Evolutionary conservation across 2,797 vertebrate species (phyloP), one percentile per base, ranked within the genome.

Genomic region (Cichlasoma orientale): DNA sequence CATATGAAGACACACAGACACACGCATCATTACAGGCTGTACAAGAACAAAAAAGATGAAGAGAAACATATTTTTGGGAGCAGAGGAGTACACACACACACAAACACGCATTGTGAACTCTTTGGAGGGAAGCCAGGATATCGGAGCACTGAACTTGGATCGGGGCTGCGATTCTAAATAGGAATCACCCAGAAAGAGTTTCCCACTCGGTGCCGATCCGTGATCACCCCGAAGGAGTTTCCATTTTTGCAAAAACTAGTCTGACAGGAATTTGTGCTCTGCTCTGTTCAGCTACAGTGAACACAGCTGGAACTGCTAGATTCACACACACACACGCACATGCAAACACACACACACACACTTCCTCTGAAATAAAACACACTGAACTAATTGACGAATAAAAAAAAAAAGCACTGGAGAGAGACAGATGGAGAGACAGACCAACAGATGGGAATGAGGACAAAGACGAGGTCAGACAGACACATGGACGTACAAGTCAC

Each of bases 391-490:
- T 2, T 75, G 56, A 72, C 16, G 61, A 63, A 83, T 38, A 58
- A 0, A 83, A 69, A 81, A 55, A 87, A 55, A 81, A 50, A 74
- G 7, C 3, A 21, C 52, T 11, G 9, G 25, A 69, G 38, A 72
- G 76, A 75, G 76, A 88, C 90, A 87, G 90, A 90, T 82, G 84
- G 81, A 86, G 76, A 84, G 85, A 86, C 79, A 70, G 83, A 82
- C n/a, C 68, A 85, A 90, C 86, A 90, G 86, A 87, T 87, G 89
- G 89, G 81, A 69, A 78, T 27, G 33, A 89, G 83, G 87, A 82
- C 86, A 86, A 84, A 91, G 84, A 91, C 76, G 80, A 91, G 87
- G 86, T 92, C 88, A 90, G 80, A 88, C 88, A 82, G 85, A 82
- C 80, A 50, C 83, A 79, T 29, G 78, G 78, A 87, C 72, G 73